Percentiles rank a stretch among this genome's conserved stretches.
Conservation (phyloP, 2,797 vertebrate genomes). For the Poeciliopsis turneri region DNA sequence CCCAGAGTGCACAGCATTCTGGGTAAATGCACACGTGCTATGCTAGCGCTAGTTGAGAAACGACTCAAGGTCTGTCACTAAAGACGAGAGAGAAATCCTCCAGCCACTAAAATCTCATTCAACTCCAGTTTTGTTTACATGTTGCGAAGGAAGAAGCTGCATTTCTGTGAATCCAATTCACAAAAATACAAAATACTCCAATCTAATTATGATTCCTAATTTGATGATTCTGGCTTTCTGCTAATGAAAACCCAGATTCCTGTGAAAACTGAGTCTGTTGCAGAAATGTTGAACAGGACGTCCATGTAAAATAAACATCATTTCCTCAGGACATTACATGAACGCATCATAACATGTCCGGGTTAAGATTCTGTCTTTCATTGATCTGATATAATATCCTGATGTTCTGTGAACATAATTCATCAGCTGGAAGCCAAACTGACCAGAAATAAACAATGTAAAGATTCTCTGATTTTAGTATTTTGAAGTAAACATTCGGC, state of each 20-base stretch:
- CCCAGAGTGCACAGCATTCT: too few relatives aligned
- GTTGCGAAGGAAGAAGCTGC: too few relatives aligned
- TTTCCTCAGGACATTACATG: not conserved
- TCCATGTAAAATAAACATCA: not conserved
- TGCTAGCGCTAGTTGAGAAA: too few relatives aligned
- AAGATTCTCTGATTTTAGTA: not conserved
- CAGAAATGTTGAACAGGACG: not conserved
- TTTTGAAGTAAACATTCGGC: not conserved
- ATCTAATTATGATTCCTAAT: too few relatives aligned
- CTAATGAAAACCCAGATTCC: not conserved
- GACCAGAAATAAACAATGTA: not conserved
- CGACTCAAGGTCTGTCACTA: too few relatives aligned
- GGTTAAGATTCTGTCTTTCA: not conserved
- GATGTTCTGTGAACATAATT: not conserved
- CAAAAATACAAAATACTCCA: too few relatives aligned
- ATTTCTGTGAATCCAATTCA: not conserved
- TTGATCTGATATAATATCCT: not conserved
- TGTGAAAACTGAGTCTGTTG: not conserved
- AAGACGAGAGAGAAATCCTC: too few relatives aligned
- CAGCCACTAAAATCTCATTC: too few relatives aligned
- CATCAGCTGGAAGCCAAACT: not conserved
- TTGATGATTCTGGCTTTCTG: not conserved
- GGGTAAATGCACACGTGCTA: too few relatives aligned
- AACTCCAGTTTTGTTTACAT: too few relatives aligned
- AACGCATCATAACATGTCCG: not conserved